Conservation (phyloP, 1,140 invertebrate species). For the Papilio aristodemus region DNA sequence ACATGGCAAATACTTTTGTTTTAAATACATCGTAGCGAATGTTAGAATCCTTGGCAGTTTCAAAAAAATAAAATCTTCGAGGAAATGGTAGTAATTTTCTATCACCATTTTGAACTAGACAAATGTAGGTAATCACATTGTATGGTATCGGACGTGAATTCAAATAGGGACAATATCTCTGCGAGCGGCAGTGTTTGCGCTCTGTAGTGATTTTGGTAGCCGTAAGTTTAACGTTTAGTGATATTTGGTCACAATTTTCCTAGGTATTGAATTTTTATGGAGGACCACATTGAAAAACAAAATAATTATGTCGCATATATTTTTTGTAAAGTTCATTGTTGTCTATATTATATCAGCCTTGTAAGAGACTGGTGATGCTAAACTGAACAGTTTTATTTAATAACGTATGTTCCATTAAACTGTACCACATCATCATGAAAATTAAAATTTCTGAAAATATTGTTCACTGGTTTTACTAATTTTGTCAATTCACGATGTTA, state of each 20-base stretch:
- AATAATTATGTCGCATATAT: constrained; percentile 26
- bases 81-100: neutral
- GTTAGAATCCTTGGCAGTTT: too few relatives aligned
- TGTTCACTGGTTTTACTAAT: too few relatives aligned
- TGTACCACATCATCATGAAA: too few relatives aligned
- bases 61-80: too few relatives aligned
- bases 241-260: constrained; percentile 28
- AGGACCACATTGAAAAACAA: constrained; percentile 25
- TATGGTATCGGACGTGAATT: constrained; percentile 10
- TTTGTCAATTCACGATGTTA: too few relatives aligned
- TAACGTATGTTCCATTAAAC: neutral
- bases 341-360: neutral
- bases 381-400: neutral
- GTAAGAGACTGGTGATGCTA: constrained; percentile 10
- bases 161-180: constrained; percentile 17
- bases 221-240: constrained; percentile 25
- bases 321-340: constrained; percentile 21
- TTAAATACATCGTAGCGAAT: too few relatives aligned
- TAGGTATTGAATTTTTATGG: constrained; percentile 25
- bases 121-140: constrained; percentile 25
- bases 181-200: neutral
- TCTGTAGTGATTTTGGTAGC: constrained; percentile 17
- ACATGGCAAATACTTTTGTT: too few relatives aligned
- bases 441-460: too few relatives aligned
- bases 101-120: constrained; percentile 24